phyloP scores from a whole-genome alignment of 1,140 invertebrate species.

The Drepana arcuata region DNA sequence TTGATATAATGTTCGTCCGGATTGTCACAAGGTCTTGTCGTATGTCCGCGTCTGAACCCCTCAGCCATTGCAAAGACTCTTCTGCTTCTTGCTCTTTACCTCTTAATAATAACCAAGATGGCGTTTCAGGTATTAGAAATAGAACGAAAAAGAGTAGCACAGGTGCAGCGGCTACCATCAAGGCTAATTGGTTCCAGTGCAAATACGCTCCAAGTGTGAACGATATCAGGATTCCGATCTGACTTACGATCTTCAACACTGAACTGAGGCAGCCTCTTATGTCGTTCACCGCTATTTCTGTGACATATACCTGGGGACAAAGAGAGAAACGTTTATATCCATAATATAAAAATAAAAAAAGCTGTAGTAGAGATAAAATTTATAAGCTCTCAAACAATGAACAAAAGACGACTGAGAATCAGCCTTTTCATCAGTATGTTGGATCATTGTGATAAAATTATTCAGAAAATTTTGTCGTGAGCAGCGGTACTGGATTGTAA shows the following conservation, averaged over 20 bases:
- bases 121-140: slow-evolving; percentile 86
- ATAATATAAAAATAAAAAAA: no score
- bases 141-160: slow-evolving; percentile 78
- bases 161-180: slow-evolving; percentile 82
- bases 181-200: slow-evolving; percentile 85
- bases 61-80: slow-evolving; percentile 81
- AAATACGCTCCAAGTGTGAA: slow-evolving; percentile 86
- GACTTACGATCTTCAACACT: slow-evolving; percentile 87
- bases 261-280: slow-evolving; percentile 89
- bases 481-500: no score
- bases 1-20: slow-evolving; percentile 76
- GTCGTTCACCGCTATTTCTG: slow-evolving; percentile 89
- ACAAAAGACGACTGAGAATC: no score
- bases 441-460: no score
- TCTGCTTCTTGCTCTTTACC: slow-evolving; percentile 85
- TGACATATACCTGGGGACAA: slow-evolving; percentile 84
- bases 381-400: no score
- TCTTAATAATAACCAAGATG: slow-evolving; percentile 82
- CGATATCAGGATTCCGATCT: slow-evolving; percentile 86
- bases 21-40: slow-evolving; percentile 79
- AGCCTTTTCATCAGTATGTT: no score
- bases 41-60: slow-evolving; percentile 82
- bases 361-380: no score
- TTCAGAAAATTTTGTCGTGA: no score
- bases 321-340: slow-evolving; percentile 13